These are phyloP conservation scores for Trisateles emortualis DNA, from an alignment of 2,888 invertebrate genomes.

Conservation along the genomic window DNA sequence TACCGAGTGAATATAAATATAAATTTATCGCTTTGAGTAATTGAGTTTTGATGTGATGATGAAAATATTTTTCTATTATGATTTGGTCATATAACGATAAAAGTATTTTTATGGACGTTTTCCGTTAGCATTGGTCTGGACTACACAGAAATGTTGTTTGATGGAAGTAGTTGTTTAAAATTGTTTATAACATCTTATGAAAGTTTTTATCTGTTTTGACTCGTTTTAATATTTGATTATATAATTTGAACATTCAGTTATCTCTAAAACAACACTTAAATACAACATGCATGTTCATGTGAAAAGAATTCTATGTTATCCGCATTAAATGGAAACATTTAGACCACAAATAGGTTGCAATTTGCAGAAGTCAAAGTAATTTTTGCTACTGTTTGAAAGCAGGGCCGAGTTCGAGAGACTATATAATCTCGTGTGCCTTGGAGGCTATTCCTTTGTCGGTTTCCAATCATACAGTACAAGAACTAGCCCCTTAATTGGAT, in stretches of 20 bases:
- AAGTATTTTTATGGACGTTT: slow-evolving; percentile 49
- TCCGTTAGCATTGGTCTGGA: slow-evolving; percentile 33
- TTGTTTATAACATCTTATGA: slow-evolving; percentile 33
- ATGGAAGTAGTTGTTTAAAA: slow-evolving; percentile 30
- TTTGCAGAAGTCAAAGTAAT: slow-evolving; percentile 57
- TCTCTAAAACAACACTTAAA: background rate
- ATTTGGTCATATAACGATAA: slow-evolving; percentile 62
- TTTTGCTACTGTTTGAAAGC: slow-evolving; percentile 68
- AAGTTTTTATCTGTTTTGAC: slow-evolving; percentile 12
- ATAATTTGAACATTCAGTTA: background rate
- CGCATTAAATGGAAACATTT: slow-evolving; percentile 25
- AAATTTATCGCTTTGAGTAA: slow-evolving; percentile 73
- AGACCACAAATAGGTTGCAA: slow-evolving; percentile 26
- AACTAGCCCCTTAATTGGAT: slow-evolving; percentile 77
- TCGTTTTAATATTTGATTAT: slow-evolving; percentile 8
- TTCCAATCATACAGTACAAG: slow-evolving; percentile 79
- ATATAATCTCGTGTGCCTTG: slow-evolving; percentile 58
- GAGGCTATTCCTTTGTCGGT: slow-evolving; percentile 64
- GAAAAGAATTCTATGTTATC: slow-evolving; percentile 1
- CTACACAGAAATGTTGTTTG: slow-evolving; percentile 31
- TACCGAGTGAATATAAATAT: slow-evolving; percentile 65
- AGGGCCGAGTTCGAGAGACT: slow-evolving; percentile 63
- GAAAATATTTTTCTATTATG: slow-evolving; percentile 64
- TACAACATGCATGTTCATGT: background rate
- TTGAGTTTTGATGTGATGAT: slow-evolving; percentile 70